Conservation (phyloP, 1,140 invertebrate species). For the Physella acuta region DNA sequence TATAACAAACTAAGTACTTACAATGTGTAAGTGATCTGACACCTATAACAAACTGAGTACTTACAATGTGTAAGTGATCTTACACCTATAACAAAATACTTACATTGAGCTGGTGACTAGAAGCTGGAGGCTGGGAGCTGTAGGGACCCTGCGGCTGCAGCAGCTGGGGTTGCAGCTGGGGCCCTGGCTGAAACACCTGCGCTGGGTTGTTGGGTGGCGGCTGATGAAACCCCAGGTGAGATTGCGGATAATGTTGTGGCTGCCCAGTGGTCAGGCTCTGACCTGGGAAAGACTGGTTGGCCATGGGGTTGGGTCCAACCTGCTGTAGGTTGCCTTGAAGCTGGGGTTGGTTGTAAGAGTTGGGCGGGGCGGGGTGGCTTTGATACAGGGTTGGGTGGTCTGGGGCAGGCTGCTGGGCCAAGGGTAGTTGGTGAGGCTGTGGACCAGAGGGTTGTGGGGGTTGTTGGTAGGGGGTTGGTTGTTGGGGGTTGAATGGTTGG, state of each 20-base stretch:
- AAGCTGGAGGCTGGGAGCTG: no score
- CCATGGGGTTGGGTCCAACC: background rate
- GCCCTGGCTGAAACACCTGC: constrained; percentile 15
- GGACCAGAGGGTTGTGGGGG: constrained; percentile 5
- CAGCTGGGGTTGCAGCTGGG: constrained; percentile 16
- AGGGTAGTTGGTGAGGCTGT: constrained; percentile 26
- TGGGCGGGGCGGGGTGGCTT: background rate
- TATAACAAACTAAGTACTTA: no score
- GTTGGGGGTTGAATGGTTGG: background rate
- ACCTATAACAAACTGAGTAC: background rate
- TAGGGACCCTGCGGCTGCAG: no score
- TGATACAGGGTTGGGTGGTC: background rate
- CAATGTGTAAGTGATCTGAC: no score
- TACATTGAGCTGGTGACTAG: no score
- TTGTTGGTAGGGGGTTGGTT: constrained; percentile 19
- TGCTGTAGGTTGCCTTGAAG: background rate
- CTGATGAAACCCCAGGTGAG: no score
- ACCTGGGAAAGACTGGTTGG: background rate
- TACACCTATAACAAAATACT: constrained; percentile 13
- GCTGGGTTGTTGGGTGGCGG: background rate
- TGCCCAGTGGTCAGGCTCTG: no score
- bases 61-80: no score
- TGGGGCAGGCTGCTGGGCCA: background rate
- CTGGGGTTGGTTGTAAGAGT: background rate
- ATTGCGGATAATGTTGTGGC: no score